Conservation (phyloP, 2,113 vertebrate species). For the Entelurus aequoreus region DNA sequence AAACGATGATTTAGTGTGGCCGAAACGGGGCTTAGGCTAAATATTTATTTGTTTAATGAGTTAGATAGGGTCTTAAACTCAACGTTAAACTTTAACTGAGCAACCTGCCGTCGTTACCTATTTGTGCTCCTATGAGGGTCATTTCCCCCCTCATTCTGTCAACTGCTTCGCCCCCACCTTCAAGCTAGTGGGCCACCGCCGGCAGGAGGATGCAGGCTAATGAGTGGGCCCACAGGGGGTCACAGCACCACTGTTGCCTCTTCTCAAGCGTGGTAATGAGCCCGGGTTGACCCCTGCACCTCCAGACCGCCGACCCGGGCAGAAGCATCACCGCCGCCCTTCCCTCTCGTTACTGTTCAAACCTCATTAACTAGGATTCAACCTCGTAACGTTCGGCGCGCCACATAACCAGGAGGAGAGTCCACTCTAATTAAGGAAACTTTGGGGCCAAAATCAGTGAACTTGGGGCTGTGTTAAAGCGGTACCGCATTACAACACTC, state of each 20-base stretch:
- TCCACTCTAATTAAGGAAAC: neutral
- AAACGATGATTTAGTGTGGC: no score
- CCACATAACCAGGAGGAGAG: no score
- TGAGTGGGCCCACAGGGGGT: slow-evolving; percentile 44
- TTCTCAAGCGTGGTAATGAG: slow-evolving; percentile 42
- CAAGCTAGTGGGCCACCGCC: slow-evolving; percentile 15
- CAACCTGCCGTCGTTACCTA: no score
- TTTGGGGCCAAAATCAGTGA: slow-evolving; percentile 27
- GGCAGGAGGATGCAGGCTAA: slow-evolving; percentile 44
- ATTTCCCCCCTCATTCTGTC: slow-evolving; percentile 1
- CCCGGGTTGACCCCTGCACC: slow-evolving; percentile 2
- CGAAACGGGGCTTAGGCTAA: no score
- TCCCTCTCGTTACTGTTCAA: slow-evolving; percentile 1
- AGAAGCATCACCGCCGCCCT: slow-evolving; percentile 15
- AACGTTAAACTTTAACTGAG: no score
- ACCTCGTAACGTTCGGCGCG: neutral
- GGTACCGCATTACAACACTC: neutral
- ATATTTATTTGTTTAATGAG: no score
- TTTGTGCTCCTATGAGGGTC: no score
- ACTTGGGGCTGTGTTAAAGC: slow-evolving; percentile 5
- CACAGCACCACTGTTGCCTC: slow-evolving; percentile 26
- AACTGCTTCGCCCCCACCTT: neutral
- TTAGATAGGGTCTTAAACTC: no score
- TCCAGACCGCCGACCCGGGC: neutral
- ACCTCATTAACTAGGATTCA: slow-evolving; percentile 51